Evolutionary conservation across 2,113 vertebrate species (phyloP).

Genomic region (Microcebus ravelobensis): DNA sequence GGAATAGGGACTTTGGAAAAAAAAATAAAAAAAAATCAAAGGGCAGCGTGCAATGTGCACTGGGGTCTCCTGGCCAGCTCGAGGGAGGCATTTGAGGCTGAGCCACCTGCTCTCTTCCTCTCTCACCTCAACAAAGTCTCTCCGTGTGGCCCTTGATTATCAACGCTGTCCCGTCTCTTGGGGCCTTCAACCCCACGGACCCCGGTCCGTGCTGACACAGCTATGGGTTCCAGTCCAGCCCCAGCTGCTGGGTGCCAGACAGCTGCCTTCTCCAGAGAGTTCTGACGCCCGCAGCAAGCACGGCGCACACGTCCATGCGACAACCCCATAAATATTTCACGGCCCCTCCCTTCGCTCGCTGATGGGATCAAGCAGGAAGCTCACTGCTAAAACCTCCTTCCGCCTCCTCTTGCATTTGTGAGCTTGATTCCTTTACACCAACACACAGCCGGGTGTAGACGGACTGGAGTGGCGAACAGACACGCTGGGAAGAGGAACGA

Average conservation of each 20-base stretch:
- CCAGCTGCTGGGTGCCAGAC: conserved; percentile 33
- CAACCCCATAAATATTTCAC: conserved; percentile 81
- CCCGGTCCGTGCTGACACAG: neutral
- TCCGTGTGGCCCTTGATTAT: neutral
- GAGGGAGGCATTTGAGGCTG: neutral
- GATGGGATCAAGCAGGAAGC: conserved; percentile 75
- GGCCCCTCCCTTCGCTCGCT: conserved; percentile 65
- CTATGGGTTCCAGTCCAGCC: neutral
- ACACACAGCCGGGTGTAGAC: neutral
- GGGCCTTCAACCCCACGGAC: neutral
- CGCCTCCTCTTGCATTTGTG: conserved; percentile 65
- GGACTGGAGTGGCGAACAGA: conserved; percentile 45
- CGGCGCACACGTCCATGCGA: conserved; percentile 74
- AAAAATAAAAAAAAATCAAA: neutral
- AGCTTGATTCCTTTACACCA: conserved; percentile 56
- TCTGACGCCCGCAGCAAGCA: conserved; percentile 63
- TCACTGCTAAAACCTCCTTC: conserved; percentile 77
- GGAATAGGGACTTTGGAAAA: neutral
- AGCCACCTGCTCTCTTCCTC: rapidly evolving
- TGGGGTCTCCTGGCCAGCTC: neutral
- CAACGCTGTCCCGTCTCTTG: neutral
- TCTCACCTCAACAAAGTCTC: neutral
- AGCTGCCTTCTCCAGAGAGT: conserved; percentile 57
- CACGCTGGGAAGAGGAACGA: conserved; percentile 56
- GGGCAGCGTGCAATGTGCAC: neutral